Conservation (phyloP, 2,113 vertebrate species). For the Telmatochromis sp. region DNA sequence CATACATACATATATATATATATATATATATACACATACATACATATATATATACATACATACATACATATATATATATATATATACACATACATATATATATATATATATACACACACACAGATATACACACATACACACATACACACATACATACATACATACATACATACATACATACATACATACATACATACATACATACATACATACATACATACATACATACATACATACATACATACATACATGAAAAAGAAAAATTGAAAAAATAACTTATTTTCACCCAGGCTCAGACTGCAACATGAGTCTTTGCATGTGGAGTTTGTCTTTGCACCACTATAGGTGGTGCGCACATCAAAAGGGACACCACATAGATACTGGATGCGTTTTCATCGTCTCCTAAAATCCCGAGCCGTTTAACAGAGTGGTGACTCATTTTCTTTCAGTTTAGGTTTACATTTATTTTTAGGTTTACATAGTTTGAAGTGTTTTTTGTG, state of each 20-base stretch:
- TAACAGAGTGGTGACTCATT: background rate
- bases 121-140: too few species aligned
- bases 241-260: background rate
- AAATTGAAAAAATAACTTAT: background rate
- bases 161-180: too few species aligned
- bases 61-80: too few species aligned
- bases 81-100: too few species aligned
- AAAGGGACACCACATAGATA: slow-evolving; percentile 14
- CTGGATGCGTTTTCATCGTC: background rate
- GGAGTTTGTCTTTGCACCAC: background rate
- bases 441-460: slow-evolving; percentile 32
- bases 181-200: background rate
- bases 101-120: too few species aligned
- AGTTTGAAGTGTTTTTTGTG: background rate
- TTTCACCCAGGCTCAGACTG: background rate
- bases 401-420: background rate
- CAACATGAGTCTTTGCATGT: background rate
- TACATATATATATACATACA: too few species aligned
- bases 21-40: too few species aligned
- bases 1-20: too few species aligned
- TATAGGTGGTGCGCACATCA: background rate
- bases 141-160: too few species aligned
- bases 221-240: rapidly evolving
- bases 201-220: background rate
- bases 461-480: slow-evolving; percentile 14